Evolutionary conservation across 30 jellyfish, hydroid and myxozoan genomes (phyloP).

Genomic region (Hydractinia echinata): DNA sequence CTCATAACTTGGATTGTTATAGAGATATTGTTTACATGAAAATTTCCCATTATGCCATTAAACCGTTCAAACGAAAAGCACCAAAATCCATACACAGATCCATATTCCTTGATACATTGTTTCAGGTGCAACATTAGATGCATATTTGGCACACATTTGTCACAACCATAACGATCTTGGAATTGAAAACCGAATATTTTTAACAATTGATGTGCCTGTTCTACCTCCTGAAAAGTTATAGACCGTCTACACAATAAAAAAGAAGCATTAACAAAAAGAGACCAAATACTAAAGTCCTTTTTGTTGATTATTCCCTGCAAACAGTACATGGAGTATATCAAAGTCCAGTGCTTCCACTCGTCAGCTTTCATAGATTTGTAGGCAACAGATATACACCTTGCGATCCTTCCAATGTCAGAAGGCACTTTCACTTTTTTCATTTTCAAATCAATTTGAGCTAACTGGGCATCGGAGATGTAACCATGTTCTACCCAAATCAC

Average conservation of each 20-base stretch:
- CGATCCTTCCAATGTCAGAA: constrained; percentile 10
- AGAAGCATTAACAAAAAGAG: constrained; percentile 9
- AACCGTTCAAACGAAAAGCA: constrained; percentile 11
- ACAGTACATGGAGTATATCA: constrained; percentile 5
- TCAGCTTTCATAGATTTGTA: constrained; percentile 9
- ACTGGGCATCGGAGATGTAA: not conserved
- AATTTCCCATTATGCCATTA: constrained; percentile 14
- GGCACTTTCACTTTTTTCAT: not conserved
- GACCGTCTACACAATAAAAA: not conserved
- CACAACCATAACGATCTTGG: not conserved
- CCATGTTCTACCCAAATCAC: not conserved
- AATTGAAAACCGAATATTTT: not conserved
- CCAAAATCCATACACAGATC: constrained; percentile 7
- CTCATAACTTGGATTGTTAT: constrained; percentile 9
- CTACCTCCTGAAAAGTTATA: not conserved
- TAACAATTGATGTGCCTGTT: constrained; percentile 1
- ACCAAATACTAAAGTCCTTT: constrained; percentile 1
- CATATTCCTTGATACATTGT: constrained; percentile 5
- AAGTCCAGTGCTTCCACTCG: constrained; percentile 5
- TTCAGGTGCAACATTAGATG: constrained; percentile 2
- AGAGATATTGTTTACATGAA: not conserved
- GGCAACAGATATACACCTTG: constrained; percentile 5
- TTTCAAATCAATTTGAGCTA: not conserved
- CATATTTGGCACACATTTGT: constrained; percentile 12
- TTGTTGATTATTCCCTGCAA: not conserved